These are phyloP conservation scores for Acanthaster planci DNA, from an alignment of 35 echinoderm and acorn worm genomes.

Conservation along the genomic window DNA sequence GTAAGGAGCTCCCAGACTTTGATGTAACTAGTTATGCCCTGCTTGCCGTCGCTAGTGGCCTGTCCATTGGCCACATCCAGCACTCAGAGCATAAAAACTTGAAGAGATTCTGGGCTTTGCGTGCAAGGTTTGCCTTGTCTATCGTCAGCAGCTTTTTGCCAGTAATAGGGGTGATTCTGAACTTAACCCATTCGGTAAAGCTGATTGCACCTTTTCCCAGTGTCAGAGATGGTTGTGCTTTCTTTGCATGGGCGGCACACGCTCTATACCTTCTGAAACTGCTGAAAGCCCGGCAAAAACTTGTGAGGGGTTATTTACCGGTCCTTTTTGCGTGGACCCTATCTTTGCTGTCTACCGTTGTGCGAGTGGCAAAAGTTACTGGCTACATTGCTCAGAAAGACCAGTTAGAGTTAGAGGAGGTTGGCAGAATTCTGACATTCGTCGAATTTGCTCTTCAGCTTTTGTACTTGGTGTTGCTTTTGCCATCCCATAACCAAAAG, in stretches of 20 bases:
- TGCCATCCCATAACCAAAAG: constrained; percentile 44
- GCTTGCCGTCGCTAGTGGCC: constrained; percentile 64
- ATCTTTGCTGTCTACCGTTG: constrained; percentile 40
- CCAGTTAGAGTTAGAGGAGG: constrained; percentile 30
- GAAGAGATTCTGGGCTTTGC: constrained; percentile 62
- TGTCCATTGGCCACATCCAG: constrained; percentile 53
- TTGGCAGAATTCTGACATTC: constrained; percentile 9
- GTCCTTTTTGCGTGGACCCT: constrained; percentile 68
- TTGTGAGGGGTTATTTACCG: constrained; percentile 43
- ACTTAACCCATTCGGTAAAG: background rate
- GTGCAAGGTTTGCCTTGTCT: constrained; percentile 42
- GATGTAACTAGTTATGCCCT: constrained; percentile 51
- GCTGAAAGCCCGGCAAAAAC: background rate
- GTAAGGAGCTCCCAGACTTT: constrained; percentile 68
- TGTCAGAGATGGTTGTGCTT: constrained; percentile 33
- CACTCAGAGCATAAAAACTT: constrained; percentile 63
- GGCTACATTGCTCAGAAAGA: constrained; percentile 40
- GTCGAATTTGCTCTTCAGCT: constrained; percentile 47
- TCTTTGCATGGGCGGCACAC: constrained; percentile 64
- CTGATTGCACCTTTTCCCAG: constrained; percentile 49
- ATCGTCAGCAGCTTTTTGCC: constrained; percentile 47
- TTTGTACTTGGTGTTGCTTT: constrained; percentile 63
- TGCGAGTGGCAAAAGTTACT: constrained; percentile 56
- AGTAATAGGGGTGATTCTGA: constrained; percentile 43
- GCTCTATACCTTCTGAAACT: constrained; percentile 43